Base-by-base conservation (phyloP, 2,888 invertebrate species). In the Lacanobia wlatinum region DNA sequence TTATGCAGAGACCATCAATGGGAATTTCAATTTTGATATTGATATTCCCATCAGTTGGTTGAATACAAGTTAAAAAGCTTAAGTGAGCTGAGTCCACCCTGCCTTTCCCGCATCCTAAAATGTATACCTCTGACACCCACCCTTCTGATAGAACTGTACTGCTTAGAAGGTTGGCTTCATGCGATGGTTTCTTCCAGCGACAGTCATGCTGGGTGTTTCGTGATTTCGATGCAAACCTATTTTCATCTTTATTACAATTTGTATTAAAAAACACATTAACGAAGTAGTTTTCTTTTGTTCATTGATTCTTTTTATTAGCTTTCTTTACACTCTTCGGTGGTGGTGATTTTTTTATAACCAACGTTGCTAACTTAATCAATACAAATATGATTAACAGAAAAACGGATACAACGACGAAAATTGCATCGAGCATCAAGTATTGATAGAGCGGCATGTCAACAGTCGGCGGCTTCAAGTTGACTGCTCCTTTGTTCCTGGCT, bases 401-500 rank as follows among this genome's bases (percentile, higher is more conserved):
- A 16, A 71, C 34, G 18, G 62, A 73, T 10, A 9, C 72, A 3
- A 70, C 59, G 6, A 78, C 58, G 1, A 85, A 40, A 40, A 84
- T 23, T 9, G 83, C 61, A 66, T 89, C 87, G 5, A 88, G 14
- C 60, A 83, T 48, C 1, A 84, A 76, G 60, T 84, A 87, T 46
- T 88, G 48, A 59, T 85, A 79, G 21, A 85, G 72, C 23, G 83
- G 76, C 34, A 86, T 58, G n/a, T 87, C 70, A 23, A 84, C 85
- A 1, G 83, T 80, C 10, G 87, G 80, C 18, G 88, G 88, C 63
- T 72, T 87, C 74, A 89, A 48, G 43, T 85, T 65, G 6, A 85
- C 74, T 4, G 94, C 95, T 1, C 96, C 97, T 61, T 95, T 93
- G n/a, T 97, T 95, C 77, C 95, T 93, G 1, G 96, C 96, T 1